These are phyloP conservation scores for Lepisosteus oculatus DNA, from an alignment of 2,113 vertebrate species.

Conservation along the genomic window DNA sequence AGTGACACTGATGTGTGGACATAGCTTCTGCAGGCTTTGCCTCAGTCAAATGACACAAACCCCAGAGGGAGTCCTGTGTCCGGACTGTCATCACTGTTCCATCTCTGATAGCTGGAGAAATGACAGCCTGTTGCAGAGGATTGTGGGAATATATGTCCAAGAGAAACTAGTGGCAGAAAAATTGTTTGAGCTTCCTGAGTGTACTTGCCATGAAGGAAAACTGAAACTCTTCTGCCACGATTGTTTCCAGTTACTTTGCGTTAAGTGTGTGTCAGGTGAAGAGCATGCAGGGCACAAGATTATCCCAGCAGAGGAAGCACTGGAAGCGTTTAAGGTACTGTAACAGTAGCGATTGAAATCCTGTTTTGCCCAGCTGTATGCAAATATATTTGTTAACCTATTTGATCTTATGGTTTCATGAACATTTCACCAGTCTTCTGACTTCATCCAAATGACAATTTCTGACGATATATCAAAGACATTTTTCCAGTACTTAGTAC, in stretches of 20 bases:
- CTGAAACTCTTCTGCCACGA: slow-evolving; percentile 7
- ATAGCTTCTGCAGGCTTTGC: slow-evolving; percentile 13
- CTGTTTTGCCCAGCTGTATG: slow-evolving; percentile 25
- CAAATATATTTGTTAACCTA: neutral
- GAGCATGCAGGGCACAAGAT: slow-evolving; percentile 45
- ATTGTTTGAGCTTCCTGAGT: slow-evolving; percentile 21
- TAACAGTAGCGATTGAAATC: slow-evolving; percentile 13
- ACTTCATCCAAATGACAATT: slow-evolving; percentile 28
- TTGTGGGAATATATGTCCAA: slow-evolving; percentile 8
- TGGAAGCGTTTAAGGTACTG: slow-evolving; percentile 9
- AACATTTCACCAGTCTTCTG: slow-evolving; percentile 7
- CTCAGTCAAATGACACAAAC: neutral
- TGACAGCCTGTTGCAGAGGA: slow-evolving; percentile 28
- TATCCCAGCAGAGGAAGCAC: slow-evolving; percentile 31
- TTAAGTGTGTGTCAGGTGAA: slow-evolving; percentile 45
- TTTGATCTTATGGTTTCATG: no score
- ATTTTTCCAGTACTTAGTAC: slow-evolving; percentile 25
- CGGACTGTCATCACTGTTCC: neutral
- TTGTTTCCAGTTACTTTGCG: neutral
- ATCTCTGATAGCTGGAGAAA: slow-evolving; percentile 2
- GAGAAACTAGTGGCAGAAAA: slow-evolving; percentile 24
- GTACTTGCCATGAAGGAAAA: slow-evolving; percentile 15
- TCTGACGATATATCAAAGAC: slow-evolving; percentile 32
- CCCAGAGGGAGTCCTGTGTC: neutral
- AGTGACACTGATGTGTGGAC: slow-evolving; percentile 16